Evolutionary conservation across 2,888 invertebrate genomes (phyloP), one percentile per base, ranked within the genome.

Genomic region (Steinernema carpocapsae): DNA sequence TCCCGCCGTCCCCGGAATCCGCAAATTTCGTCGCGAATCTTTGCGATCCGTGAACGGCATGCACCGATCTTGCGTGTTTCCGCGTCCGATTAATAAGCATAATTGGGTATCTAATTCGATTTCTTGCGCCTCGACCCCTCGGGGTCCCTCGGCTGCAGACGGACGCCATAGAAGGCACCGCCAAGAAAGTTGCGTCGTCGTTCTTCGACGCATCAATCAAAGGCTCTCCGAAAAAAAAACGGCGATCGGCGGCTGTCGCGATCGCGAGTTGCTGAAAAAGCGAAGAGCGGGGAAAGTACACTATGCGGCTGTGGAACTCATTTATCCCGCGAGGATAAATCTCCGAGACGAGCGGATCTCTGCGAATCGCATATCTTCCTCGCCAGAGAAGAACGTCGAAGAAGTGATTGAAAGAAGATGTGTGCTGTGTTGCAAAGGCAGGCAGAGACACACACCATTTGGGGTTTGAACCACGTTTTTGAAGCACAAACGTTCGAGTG

Each of bases 231-330:
- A 29, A n/a, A 26, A 64, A 64, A 64, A 64, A 64, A 64, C 29
- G 52, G 48, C 37, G 48, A 48, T 48, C 32, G 37, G 64, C 64
- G 64, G 64, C 64, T 64, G 64, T 64, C 64, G 26, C 26, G 32
- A 64, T 29, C 32, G 64, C 64, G 17, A 26, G 26, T 14, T 14
- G 64, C 29, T 26, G 64, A 64, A 64, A 64, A 26, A 26, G 32
- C 56, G 14, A 37, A 37, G 37, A 37, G 37, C 37, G 37, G 37
- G 10, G 64, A 64, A 64, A 64, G 64, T 64, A 32, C 64, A 64
- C 64, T 64, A 64, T 64, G 64, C 64, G 64, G 64, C 64, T 64
- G 64, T 64, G 64, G 29, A 64, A 64, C 64, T 64, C 64, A 64
- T 64, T 32, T 32, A 32, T 64, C 64, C 17, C 64, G 64, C 48